Percentiles rank a stretch among this genome's conserved stretches.
Conservation (phyloP, 2,113 vertebrate genomes). For the Chaetops frenatus region DNA sequence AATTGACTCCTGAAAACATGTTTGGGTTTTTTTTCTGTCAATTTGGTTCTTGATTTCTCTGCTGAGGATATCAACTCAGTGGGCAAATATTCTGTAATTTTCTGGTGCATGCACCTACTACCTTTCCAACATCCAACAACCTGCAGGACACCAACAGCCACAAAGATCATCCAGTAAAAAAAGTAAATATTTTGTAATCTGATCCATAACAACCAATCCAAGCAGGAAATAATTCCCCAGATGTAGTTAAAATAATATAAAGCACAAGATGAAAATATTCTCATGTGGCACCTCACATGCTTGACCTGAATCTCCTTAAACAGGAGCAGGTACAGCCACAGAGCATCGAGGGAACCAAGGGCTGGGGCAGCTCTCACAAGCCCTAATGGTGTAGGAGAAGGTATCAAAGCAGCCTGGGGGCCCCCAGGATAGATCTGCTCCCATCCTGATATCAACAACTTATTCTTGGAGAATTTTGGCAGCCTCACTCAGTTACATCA, state of each 20-base stretch:
- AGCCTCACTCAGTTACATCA: conserved; percentile 45
- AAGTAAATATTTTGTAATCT: neutral
- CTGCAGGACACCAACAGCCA: neutral
- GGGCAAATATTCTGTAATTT: neutral
- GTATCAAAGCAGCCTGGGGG: neutral
- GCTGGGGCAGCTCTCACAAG: neutral
- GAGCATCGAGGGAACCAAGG: neutral
- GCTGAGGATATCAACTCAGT: neutral
- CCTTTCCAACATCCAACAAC: neutral
- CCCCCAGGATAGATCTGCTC: neutral
- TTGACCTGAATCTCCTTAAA: neutral
- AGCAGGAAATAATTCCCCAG: neutral
- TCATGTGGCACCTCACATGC: neutral
- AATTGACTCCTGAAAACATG: neutral
- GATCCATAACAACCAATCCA: neutral
- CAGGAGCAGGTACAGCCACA: neutral
- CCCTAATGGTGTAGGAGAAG: neutral
- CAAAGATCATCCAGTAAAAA: neutral
- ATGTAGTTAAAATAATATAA: neutral
- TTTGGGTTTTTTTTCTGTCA: neutral
- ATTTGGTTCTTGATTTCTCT: neutral
- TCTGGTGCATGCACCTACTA: neutral
- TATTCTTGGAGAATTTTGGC: conserved; percentile 21
- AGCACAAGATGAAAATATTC: neutral
- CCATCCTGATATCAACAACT: neutral